A percentile compares a stretch with the other conserved stretches of the same genome.
Conservation (phyloP, 2,797 vertebrate species). For the Zenarchopterus dispar region DNA sequence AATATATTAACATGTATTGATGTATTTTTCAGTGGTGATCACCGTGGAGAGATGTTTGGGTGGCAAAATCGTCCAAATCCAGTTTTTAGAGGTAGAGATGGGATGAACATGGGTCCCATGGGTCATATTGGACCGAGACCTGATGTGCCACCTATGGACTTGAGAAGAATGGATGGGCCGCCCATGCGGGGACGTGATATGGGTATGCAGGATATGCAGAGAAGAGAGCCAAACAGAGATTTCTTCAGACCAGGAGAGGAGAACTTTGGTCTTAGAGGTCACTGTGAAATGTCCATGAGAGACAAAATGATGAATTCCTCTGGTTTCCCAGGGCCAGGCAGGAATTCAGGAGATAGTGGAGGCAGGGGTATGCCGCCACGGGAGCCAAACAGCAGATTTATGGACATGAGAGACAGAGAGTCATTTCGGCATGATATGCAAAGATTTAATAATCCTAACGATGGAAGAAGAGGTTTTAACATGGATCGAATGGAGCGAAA, state of each 20-base stretch:
- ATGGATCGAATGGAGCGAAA: constrained; percentile 74
- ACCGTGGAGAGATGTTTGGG: constrained; percentile 93
- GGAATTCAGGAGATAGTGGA: constrained; percentile 84
- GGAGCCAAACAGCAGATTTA: constrained; percentile 82
- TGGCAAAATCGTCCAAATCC: constrained; percentile 91
- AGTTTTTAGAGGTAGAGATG: constrained; percentile 92
- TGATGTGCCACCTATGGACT: constrained; percentile 88
- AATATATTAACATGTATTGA: constrained; percentile 13
- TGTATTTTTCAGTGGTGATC: constrained; percentile 88
- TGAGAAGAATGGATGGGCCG: constrained; percentile 89
- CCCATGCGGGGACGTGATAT: constrained; percentile 89
- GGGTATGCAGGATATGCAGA: constrained; percentile 86
- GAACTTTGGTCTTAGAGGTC: constrained; percentile 84
- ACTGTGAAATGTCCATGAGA: constrained; percentile 73
- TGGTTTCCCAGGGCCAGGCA: constrained; percentile 85
- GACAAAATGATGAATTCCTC: constrained; percentile 82
- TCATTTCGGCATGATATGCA: constrained; percentile 81
- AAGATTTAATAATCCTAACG: constrained; percentile 79
- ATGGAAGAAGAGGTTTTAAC: constrained; percentile 79
- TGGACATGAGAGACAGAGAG: constrained; percentile 89
- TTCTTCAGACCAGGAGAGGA: constrained; percentile 75
- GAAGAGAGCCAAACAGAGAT: constrained; percentile 85
- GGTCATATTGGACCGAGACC: constrained; percentile 81
- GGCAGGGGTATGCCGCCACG: constrained; percentile 87
- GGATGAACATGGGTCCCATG: constrained; percentile 88